Conservation (phyloP, 2,113 vertebrate genomes). For the Otis tarda region DNA sequence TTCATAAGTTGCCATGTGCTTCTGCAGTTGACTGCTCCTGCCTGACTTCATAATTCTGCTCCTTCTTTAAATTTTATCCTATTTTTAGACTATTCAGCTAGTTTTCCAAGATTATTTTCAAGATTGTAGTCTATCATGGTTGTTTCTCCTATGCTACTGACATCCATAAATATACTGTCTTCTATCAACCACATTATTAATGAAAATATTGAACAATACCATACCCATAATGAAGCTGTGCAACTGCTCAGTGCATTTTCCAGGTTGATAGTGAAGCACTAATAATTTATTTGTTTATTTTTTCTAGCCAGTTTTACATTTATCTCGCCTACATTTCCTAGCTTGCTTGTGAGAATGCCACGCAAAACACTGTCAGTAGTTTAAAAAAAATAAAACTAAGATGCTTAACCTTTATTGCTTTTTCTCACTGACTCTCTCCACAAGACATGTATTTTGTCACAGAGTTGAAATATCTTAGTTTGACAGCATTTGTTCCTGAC, state of each 20-base stretch:
- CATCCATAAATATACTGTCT: neutral
- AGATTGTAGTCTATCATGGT: neutral
- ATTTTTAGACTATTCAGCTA: neutral
- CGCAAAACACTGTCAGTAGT: neutral
- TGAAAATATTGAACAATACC: neutral
- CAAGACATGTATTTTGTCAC: neutral
- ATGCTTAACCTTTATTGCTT: neutral
- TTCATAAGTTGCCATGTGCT: neutral
- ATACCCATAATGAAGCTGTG: neutral
- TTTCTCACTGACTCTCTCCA: neutral
- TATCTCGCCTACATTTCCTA: neutral
- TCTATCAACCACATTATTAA: neutral
- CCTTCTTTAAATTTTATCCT: neutral
- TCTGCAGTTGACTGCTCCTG: neutral
- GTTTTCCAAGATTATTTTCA: neutral
- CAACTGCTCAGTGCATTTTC: neutral
- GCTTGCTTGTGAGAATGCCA: neutral
- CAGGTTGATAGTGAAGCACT: neutral
- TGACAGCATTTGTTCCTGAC: neutral
- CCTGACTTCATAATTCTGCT: neutral
- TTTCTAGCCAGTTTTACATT: neutral
- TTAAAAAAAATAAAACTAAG: neutral
- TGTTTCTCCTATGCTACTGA: neutral
- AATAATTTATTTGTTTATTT: neutral
- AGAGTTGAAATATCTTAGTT: neutral